Percentiles rank a stretch among this genome's conserved stretches.
Conservation (phyloP, 1,140 invertebrate species). For the Ridgeia piscesae region DNA sequence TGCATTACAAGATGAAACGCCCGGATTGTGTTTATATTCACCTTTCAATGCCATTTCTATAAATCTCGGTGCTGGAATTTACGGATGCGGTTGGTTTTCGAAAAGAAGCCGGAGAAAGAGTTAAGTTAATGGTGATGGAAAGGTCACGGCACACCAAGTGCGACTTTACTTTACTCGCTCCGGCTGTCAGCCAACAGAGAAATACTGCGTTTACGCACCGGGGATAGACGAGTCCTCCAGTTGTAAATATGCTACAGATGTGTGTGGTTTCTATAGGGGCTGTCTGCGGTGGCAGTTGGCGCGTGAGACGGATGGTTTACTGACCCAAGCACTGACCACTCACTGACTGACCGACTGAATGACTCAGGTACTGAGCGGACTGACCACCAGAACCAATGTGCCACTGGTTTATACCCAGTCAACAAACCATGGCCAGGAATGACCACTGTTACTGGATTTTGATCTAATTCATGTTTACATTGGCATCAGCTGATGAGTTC, state of each 20-base stretch:
- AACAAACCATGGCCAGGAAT: not conserved
- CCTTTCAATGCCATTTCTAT: not conserved
- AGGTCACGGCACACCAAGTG: not conserved
- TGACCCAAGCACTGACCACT: not conserved
- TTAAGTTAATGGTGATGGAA: not conserved
- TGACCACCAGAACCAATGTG: not conserved
- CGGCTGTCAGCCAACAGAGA: not conserved
- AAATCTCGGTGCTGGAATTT: not conserved
- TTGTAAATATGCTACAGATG: conserved; percentile 1
- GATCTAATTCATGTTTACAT: no score
- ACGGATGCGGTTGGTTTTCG: not conserved
- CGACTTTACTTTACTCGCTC: not conserved
- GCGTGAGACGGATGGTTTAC: not conserved
- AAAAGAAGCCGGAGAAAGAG: not conserved
- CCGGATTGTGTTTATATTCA: not conserved
- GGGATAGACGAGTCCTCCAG: not conserved
- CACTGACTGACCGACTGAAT: not conserved
- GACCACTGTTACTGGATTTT: no score
- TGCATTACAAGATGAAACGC: not conserved
- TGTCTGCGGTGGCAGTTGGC: not conserved
- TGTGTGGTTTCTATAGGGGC: not conserved
- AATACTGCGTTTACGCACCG: not conserved
- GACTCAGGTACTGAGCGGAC: not conserved
- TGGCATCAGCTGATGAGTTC: no score
- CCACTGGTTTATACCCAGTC: not conserved